These are phyloP conservation scores for Coturnix japonica DNA, from an alignment of 2,113 vertebrate genomes.

Conservation along the genomic window DNA sequence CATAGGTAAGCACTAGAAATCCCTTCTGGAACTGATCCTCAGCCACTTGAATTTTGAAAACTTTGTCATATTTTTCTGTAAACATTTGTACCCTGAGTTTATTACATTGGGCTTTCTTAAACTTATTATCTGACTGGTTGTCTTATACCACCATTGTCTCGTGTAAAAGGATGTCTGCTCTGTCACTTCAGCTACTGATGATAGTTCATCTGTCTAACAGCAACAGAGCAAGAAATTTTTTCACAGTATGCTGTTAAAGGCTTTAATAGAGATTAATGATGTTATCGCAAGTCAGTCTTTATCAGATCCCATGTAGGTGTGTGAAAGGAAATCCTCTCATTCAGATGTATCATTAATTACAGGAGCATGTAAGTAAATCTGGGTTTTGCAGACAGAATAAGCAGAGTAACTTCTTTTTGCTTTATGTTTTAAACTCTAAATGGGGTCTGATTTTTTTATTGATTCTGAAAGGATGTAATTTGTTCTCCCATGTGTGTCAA, in stretches of 20 bases:
- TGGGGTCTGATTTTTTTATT: background rate
- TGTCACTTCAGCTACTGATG: background rate
- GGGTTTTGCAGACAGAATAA: background rate
- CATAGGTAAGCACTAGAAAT: slow-evolving; percentile 85
- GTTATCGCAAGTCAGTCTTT: background rate
- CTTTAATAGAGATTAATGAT: background rate
- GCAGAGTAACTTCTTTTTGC: background rate
- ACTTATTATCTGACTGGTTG: background rate
- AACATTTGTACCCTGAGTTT: background rate
- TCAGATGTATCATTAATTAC: background rate
- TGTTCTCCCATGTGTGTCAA: background rate
- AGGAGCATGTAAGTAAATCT: background rate
- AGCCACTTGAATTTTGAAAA: background rate
- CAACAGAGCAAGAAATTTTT: background rate
- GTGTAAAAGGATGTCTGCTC: background rate
- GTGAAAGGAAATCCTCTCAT: background rate
- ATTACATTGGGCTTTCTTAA: background rate
- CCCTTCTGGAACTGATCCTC: background rate
- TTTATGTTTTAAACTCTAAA: background rate
- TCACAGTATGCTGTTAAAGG: background rate
- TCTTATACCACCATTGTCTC: background rate
- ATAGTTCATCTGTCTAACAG: background rate
- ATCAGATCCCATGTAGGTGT: background rate
- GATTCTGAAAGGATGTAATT: background rate
- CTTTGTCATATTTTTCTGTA: background rate